phyloP scores from a whole-genome alignment of 2,797 vertebrate genomes.

The Leptoclinus maculatus region DNA sequence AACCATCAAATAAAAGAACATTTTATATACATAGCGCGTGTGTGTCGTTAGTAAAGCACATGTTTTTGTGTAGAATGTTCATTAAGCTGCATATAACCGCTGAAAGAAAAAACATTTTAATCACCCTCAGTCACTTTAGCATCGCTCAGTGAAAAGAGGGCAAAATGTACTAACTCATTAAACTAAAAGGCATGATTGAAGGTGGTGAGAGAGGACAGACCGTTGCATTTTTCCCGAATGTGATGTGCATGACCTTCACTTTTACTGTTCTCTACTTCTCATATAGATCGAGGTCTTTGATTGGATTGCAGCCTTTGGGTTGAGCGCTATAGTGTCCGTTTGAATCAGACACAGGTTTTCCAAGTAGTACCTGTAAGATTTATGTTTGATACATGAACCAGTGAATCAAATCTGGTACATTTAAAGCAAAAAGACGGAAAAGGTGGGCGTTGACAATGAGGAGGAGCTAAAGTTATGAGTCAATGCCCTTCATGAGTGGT shows the following conservation, averaged over 20 bases:
- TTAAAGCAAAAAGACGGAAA: neutral
- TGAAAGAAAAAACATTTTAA: slow-evolving; percentile 53
- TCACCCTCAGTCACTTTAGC: slow-evolving; percentile 38
- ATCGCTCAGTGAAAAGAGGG: slow-evolving; percentile 28
- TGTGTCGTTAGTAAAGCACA: neutral
- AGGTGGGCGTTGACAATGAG: neutral
- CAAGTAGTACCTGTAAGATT: neutral
- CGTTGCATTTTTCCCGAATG: slow-evolving; percentile 32
- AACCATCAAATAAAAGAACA: slow-evolving; percentile 48
- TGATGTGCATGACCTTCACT: slow-evolving; percentile 25
- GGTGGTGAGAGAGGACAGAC: slow-evolving; percentile 20
- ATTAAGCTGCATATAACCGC: slow-evolving; percentile 31
- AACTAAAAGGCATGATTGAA: slow-evolving; percentile 29
- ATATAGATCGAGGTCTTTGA: slow-evolving; percentile 26
- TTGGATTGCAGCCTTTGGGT: slow-evolving; percentile 8
- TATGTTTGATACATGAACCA: neutral
- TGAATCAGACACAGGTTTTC: slow-evolving; percentile 8
- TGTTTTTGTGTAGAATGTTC: neutral
- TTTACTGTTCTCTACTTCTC: slow-evolving; percentile 25
- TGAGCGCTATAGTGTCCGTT: slow-evolving; percentile 3
- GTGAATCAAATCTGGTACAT: neutral
- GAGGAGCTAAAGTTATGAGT: slow-evolving; percentile 1
- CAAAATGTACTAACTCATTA: slow-evolving; percentile 45
- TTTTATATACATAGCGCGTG: too few relatives aligned
- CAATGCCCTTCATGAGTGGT: slow-evolving; percentile 26